Base-by-base conservation (phyloP, 2,113 vertebrate species). In the Leucopternis melanops region DNA sequence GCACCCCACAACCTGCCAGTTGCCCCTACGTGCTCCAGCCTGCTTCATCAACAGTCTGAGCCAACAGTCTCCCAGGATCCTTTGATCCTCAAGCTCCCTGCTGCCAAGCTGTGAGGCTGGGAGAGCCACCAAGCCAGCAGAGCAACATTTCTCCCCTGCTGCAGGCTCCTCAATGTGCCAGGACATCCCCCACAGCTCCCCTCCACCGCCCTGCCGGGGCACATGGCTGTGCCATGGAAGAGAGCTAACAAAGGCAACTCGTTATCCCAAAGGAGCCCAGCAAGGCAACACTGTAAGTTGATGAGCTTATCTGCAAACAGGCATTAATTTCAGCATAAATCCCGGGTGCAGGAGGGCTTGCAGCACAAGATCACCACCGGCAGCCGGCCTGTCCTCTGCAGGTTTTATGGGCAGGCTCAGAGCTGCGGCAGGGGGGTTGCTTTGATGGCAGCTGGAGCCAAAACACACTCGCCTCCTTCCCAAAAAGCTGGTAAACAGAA, bases 71-170 rank as follows among this genome's bases (percentile, higher is more conserved):
- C 65, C 36, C 7, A 1, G 81, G 84, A 94, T 87, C 54, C 94
- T 89, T 45, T 74, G 80, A 92, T 84, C 71, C 88, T 72, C 6
- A 6, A 31, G 58, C 58, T 88, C 50, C 44, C 17, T 3, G 15
- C n/a, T 86, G 94, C 94, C 92, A 83, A 91, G 90, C 38, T 3
- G 27, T 0, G n/a, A 70, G 79, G 90, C 71, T 63, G 84, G 47
- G 78, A 91, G 95, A 96, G 93, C 90, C 93, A 87, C 96, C 12
- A 9, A 96, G 96, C 96, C 96, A 95, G 97, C 95, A 90, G 89
- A 97, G 50, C 96, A 97, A 61, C 95, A 96, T 97, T 96, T 93
- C 91, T 94, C 10, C 49, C 29, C 75, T 44, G 72, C 91, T 26
- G 2, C 77, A 44, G 77, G 73, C 89, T 94, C 67, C 45, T 4